These are phyloP conservation scores for Chloebia gouldiae DNA, from an alignment of 2,113 vertebrate species.

Conservation along the genomic window DNA sequence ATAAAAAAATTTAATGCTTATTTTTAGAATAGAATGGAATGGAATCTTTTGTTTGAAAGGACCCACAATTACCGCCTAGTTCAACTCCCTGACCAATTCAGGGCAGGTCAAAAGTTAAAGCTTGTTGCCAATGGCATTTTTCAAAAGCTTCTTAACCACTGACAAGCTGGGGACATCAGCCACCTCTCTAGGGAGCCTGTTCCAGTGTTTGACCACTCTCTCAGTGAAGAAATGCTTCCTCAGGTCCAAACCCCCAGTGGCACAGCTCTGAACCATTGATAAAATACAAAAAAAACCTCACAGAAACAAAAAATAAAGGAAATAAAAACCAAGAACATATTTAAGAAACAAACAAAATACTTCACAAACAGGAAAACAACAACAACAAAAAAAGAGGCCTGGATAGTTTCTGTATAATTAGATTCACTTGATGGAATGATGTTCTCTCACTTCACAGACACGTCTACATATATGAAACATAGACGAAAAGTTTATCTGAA, in stretches of 20 bases:
- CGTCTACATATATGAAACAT: not conserved
- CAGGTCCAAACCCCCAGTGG: not conserved
- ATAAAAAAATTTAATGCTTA: not conserved
- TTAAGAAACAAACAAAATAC: not conserved
- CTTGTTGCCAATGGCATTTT: not conserved
- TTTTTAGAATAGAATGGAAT: not conserved
- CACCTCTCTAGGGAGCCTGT: not conserved
- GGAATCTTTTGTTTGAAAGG: not conserved
- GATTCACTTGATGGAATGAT: not conserved
- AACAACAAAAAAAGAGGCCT: not conserved
- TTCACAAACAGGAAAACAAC: not conserved
- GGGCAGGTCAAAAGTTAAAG: not conserved
- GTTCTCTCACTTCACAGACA: not conserved
- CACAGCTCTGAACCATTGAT: not conserved
- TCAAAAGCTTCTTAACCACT: not conserved
- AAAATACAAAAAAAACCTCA: not conserved
- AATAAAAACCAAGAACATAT: not conserved
- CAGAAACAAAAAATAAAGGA: not conserved
- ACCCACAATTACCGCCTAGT: not conserved
- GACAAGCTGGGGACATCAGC: not conserved
- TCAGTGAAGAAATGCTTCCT: not conserved
- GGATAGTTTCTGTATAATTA: not conserved
- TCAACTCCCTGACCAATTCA: not conserved
- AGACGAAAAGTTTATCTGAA: not conserved
- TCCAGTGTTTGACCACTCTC: not conserved